phyloP scores from a whole-genome alignment of 2,113 vertebrate species.

The Agapornis roseicollis region DNA sequence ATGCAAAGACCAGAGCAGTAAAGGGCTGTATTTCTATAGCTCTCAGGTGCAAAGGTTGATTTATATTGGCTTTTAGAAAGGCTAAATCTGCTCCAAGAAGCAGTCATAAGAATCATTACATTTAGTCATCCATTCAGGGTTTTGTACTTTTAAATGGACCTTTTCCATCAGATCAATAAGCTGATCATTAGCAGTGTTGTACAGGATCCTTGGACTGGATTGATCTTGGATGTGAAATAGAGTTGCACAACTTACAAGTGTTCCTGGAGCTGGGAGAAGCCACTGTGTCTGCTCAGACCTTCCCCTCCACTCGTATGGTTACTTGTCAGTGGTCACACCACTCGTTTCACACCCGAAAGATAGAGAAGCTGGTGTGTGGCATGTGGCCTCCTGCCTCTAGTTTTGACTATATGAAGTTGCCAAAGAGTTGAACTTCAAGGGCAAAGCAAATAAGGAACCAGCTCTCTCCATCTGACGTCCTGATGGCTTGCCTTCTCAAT shows the following conservation, averaged over 20 bases:
- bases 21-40: not conserved
- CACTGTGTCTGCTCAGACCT: not conserved
- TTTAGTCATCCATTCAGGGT: not conserved
- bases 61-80: not conserved
- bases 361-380: not conserved
- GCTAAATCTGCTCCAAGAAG: not conserved
- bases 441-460: not conserved
- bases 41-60: not conserved
- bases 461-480: not conserved
- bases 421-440: not conserved
- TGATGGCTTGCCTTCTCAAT: not conserved
- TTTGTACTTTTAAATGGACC: not conserved
- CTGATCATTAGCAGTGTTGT: not conserved
- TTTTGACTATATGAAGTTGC: not conserved
- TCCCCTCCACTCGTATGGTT: accelerated
- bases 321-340: not conserved
- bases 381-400: accelerated
- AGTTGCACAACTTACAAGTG: not conserved
- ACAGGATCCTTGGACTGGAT: not conserved
- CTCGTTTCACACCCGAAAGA: accelerated
- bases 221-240: not conserved
- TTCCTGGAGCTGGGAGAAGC: not conserved
- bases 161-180: not conserved
- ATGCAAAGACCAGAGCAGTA: not conserved
- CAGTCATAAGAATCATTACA: not conserved